Base-by-base conservation (phyloP, 2,888 invertebrate genomes). In the Dasysyrphus tricinctus region DNA sequence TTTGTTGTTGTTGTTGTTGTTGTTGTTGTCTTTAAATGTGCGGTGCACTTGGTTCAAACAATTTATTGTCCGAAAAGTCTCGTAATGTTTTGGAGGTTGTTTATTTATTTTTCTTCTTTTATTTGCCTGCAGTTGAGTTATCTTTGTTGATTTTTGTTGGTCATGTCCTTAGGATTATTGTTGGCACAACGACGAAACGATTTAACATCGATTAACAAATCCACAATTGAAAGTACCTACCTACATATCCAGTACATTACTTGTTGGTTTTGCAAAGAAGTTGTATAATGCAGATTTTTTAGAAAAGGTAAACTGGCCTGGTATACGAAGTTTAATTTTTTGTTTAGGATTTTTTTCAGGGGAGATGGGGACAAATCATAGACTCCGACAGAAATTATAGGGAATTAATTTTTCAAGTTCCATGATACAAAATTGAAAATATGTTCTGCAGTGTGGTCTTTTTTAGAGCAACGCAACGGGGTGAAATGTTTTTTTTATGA, bases 1-100 rank as follows among this genome's bases (percentile, higher is more conserved):
- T 39, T 61, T 42, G n/a, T n/a, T n/a, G n/a, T n/a, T n/a, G n/a
- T n/a, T n/a, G n/a, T 42, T 49, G 19, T 16, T 11, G 24, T 3
- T 24, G 24, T 24, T 24, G 7, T 61, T 39, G 19, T 3, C 4
- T 39, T 39, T 39, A 47, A 12, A 12, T 16, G 78, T 5, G 74
- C 65, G 65, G 75, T 81, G 78, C 81, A 86, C 86, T 86, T 82
- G 81, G 86, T 65, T 74, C 65, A 67, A 82, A 70, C 86, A 86
- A 86, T 86, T 86, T 86, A 86, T 86, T 82, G 86, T 75, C 61
- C 59, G 9, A 79, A 82, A 75, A 57, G 75, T 67, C 67, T 82
- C 86, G 75, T 86, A 86, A 82, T 78, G 78, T 81, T 81, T 51
- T 16, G 39, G 32, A 51, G 6, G n/a, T 73, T 67, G 39, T 72